A percentile compares a stretch with the other conserved stretches of the same genome.
Conservation (phyloP, 2,888 invertebrate genomes). For the Hirtodrosophila histrioides region DNA sequence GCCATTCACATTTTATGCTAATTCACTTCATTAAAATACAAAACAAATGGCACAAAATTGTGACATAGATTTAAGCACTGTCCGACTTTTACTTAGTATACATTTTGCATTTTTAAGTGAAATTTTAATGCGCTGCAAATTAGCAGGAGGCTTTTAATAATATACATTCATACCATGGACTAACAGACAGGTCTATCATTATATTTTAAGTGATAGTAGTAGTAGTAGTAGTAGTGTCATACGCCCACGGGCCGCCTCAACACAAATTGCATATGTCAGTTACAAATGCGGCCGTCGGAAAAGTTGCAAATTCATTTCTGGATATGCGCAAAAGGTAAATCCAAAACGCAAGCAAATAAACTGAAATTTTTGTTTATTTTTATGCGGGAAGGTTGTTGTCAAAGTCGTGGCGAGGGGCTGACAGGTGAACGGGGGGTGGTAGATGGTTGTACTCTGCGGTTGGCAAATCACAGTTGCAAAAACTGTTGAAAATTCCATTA, state of each 20-base stretch:
- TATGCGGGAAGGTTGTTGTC: constrained; percentile 25
- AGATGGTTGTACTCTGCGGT: constrained; percentile 49
- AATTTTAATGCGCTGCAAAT: constrained; percentile 60
- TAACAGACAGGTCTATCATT: constrained; percentile 28
- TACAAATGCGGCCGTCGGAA: constrained; percentile 44
- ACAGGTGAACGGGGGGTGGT: neutral
- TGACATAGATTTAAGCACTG: constrained; percentile 56
- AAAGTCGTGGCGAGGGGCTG: neutral
- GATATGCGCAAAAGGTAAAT: constrained; percentile 26
- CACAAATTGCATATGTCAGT: constrained; percentile 73
- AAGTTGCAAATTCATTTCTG: constrained; percentile 62
- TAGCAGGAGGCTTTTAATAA: constrained; percentile 45
- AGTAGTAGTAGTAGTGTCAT: constrained; percentile 13
- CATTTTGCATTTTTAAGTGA: constrained; percentile 60
- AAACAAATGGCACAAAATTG: constrained; percentile 31
- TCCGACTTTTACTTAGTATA: constrained; percentile 28
- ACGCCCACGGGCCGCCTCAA: constrained; percentile 5
- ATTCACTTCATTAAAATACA: constrained; percentile 78
- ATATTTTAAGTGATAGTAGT: constrained; percentile 15
- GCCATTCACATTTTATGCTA: constrained; percentile 75
- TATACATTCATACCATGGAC: constrained; percentile 1
- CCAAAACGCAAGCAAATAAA: constrained; percentile 45
- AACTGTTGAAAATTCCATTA: constrained; percentile 83
- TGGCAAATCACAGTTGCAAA: constrained; percentile 73
- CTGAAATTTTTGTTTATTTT: constrained; percentile 26